Evolutionary conservation across 2,888 invertebrate genomes (phyloP).

Genomic region (Microplitis deprimator): DNA sequence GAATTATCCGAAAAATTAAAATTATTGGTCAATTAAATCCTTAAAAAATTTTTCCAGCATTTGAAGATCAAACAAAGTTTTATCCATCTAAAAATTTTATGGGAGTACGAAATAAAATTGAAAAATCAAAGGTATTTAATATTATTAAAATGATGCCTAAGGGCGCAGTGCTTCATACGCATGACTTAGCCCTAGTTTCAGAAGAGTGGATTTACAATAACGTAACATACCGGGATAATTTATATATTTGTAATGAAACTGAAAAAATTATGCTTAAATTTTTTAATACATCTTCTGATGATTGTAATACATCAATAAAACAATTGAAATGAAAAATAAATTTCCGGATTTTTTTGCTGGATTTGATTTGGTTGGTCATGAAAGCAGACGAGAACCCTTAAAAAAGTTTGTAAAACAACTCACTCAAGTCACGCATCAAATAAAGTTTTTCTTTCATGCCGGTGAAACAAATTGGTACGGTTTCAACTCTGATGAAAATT

Average conservation of each 20-base stretch:
- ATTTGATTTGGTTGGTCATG: slow-evolving; percentile 87
- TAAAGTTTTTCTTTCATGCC: slow-evolving; percentile 84
- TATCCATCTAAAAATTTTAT: slow-evolving; percentile 80
- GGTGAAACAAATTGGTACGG: slow-evolving; percentile 87
- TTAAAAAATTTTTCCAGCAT: slow-evolving; percentile 45
- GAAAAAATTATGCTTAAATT: slow-evolving; percentile 52
- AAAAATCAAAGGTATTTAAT: slow-evolving; percentile 77
- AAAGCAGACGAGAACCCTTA: slow-evolving; percentile 80
- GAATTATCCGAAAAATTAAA: no score
- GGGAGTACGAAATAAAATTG: slow-evolving; percentile 75
- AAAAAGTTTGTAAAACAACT: slow-evolving; percentile 76
- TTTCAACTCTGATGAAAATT: slow-evolving; percentile 79
- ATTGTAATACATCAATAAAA: slow-evolving; percentile 61
- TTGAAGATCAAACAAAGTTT: slow-evolving; percentile 72
- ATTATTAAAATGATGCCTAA: slow-evolving; percentile 82
- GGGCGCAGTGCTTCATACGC: slow-evolving; percentile 81
- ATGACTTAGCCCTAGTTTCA: slow-evolving; percentile 78
- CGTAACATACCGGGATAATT: slow-evolving; percentile 76
- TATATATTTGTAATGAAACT: slow-evolving; percentile 74
- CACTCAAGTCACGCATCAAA: slow-evolving; percentile 69
- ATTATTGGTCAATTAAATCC: no score
- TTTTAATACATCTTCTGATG: slow-evolving; percentile 47
- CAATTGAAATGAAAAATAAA: slow-evolving; percentile 68
- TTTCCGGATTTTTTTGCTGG: slow-evolving; percentile 82
- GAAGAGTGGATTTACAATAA: slow-evolving; percentile 76